Evolutionary conservation across 2,113 vertebrate species (phyloP), one percentile per base, ranked within the genome.

Genomic region (Rhinopomastus cyanomelas): DNA sequence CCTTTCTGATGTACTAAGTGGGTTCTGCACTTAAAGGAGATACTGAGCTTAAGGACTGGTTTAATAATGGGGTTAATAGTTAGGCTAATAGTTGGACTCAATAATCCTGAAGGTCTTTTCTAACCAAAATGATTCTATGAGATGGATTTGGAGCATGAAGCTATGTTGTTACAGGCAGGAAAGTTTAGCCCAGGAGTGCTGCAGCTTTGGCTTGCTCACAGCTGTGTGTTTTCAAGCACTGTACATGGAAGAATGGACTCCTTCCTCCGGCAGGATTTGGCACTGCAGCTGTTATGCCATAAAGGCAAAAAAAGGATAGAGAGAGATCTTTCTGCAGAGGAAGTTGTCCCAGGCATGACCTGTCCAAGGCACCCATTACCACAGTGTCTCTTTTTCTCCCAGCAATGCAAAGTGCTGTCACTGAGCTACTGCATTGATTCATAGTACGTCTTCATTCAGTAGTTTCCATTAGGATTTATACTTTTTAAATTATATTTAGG

Each of bases 381-480:
- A 34, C 69, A 87, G 87, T 75, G 12, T 51, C 27, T 57, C 71
- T 75, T 86, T 95, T 93, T 69, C 67, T 81, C 39, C 67, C 66
- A 73, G 27, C 18, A 53, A 7, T 9, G 20, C 11, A 25, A 78
- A 84, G 57, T 76, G 75, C 84, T 87, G 60, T 72, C 34, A 0
- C 61, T 42, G 74, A 93, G 67, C 56, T 75, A 8, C 74, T 53
- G 71, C 88, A 84, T 25, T 69, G 92, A 92, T 84, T 90, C 8
- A 4, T 78, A 90, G 81, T 88, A 61, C 48, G 32, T 94, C 93
- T 90, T 92, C 49, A 88, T 87, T 80, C 64, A 67, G 67, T 79
- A 76, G 90, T 94, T 80, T 93, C 88, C 78, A 88, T 85, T 59
- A 92, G 64, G 64, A 88, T 94, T 92, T 95, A 95, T 94, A 82